These are phyloP conservation scores for Leptodactylus fallax DNA, from an alignment of 2,797 vertebrate genomes.

Conservation along the genomic window DNA sequence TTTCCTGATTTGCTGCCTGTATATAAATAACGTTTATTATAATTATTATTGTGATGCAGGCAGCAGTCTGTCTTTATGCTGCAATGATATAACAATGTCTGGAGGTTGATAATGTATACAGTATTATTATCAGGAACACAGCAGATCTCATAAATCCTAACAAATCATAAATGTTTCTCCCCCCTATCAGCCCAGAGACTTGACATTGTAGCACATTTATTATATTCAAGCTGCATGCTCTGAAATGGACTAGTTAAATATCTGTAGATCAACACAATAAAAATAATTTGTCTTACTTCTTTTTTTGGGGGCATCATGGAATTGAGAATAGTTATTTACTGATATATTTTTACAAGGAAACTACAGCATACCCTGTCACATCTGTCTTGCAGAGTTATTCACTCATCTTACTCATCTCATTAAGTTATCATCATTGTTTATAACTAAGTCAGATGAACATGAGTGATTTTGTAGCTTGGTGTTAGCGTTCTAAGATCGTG, in stretches of 20 bases:
- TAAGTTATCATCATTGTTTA: neutral
- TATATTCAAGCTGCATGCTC: neutral
- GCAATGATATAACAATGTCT: conserved; percentile 26
- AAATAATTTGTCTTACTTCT: neutral
- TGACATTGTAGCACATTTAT: conserved; percentile 15
- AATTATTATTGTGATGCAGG: neutral
- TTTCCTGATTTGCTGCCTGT: neutral
- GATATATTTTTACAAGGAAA: neutral
- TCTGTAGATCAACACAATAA: neutral
- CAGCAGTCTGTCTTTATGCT: conserved; percentile 15
- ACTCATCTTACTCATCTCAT: neutral
- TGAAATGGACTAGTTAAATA: neutral
- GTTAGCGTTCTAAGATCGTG: neutral
- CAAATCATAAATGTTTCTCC: conserved; percentile 33
- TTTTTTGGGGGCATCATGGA: neutral
- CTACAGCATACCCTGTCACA: neutral
- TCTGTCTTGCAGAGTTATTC: conserved; percentile 10
- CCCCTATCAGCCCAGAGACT: neutral
- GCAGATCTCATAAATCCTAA: conserved; percentile 20
- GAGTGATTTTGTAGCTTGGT: neutral
- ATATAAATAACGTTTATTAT: neutral
- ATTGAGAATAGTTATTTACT: conserved; percentile 4
- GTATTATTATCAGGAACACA: neutral
- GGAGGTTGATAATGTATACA: neutral
- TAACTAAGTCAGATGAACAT: neutral